Conservation (phyloP, 2,888 invertebrate species). For the Caenorhabditis sp. region DNA sequence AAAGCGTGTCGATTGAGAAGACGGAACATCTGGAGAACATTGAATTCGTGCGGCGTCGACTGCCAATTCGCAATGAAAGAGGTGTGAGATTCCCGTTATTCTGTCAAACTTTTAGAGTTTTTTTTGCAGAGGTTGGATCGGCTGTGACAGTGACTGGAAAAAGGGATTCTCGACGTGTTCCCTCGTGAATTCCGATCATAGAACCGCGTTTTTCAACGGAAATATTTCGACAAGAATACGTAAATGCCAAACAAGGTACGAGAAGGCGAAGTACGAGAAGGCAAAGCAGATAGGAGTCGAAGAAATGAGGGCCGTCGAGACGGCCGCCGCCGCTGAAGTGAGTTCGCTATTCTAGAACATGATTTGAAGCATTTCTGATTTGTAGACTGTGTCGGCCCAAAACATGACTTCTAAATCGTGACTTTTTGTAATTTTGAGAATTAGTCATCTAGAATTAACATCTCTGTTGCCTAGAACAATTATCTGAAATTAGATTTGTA, state of each 20-base stretch:
- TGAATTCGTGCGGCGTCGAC: constrained; percentile 63
- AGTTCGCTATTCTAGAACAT: too few species aligned
- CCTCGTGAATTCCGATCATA: constrained; percentile 65
- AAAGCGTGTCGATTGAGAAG: constrained; percentile 54
- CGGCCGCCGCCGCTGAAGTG: too few species aligned
- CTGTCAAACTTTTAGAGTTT: not conserved
- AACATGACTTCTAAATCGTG: too few species aligned
- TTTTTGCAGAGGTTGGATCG: constrained; percentile 51
- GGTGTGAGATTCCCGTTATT: constrained; percentile 37
- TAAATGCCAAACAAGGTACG: constrained; percentile 74
- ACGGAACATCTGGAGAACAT: constrained; percentile 63
- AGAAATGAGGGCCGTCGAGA: too few species aligned
- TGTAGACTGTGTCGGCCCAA: too few species aligned
- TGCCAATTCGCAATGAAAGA: constrained; percentile 71
- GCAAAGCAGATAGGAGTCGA: constrained; percentile 76
- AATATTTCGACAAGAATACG: constrained; percentile 61
- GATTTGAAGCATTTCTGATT: too few species aligned
- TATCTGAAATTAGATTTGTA: too few species aligned
- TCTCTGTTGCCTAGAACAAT: too few species aligned
- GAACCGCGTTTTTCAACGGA: constrained; percentile 72
- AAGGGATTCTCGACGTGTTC: constrained; percentile 75
- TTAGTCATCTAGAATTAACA: too few species aligned
- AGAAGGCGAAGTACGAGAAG: too few species aligned
- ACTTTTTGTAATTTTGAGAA: too few species aligned
- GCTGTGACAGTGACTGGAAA: constrained; percentile 76